These are phyloP conservation scores for Trachemys scripta DNA, from an alignment of 2,113 vertebrate species.

Conservation along the genomic window DNA sequence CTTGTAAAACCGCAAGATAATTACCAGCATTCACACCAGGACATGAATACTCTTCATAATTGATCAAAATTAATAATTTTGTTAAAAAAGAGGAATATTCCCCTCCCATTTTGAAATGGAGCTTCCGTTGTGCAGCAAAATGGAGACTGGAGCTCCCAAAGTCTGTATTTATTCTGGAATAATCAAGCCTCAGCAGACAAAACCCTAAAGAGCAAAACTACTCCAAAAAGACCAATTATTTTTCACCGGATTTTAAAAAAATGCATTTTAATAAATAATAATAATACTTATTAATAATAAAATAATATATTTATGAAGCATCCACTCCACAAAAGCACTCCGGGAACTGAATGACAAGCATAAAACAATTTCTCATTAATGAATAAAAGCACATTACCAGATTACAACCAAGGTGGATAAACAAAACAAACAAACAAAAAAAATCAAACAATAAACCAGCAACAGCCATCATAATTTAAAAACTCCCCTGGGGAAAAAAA, in stretches of 20 bases:
- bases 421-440: not conserved
- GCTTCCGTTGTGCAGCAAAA: not conserved
- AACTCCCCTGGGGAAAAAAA: not conserved
- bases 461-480: not conserved
- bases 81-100: constrained; percentile 14
- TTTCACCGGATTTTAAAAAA: not conserved
- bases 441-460: not conserved
- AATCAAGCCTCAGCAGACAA: not conserved
- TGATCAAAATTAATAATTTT: constrained; percentile 65
- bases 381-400: not conserved
- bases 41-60: constrained; percentile 47
- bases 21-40: constrained; percentile 26
- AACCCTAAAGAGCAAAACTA: not conserved
- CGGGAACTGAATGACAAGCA: not conserved
- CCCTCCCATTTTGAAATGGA: not conserved
- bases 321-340: not conserved
- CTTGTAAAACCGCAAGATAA: constrained; percentile 58
- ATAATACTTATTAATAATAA: too few relatives aligned
- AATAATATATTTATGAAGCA: too few relatives aligned
- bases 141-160: not conserved
- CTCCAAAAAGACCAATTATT: not conserved
- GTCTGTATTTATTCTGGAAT: not conserved
- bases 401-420: not conserved
- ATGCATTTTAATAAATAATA: not conserved
- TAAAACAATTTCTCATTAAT: not conserved